phyloP scores from a whole-genome alignment of 2,113 vertebrate species.

The Dasyurus viverrinus region DNA sequence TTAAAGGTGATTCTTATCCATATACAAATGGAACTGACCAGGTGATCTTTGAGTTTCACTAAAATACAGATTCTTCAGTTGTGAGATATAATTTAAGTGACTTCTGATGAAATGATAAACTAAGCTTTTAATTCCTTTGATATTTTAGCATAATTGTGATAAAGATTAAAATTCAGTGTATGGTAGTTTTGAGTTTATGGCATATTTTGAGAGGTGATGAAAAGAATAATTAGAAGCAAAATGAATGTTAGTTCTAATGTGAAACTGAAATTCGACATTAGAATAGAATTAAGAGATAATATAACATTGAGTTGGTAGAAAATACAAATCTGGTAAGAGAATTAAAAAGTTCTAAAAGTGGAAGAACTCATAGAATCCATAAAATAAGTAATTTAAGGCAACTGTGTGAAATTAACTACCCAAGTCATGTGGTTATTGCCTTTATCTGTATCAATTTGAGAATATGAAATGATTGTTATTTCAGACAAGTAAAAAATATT shows the following conservation, averaged over 20 bases:
- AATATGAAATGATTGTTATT: neutral
- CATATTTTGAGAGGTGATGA: conserved; percentile 55
- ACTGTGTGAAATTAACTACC: neutral
- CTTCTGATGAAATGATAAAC: conserved; percentile 5
- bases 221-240: conserved; percentile 54
- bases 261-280: conserved; percentile 48
- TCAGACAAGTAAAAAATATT: conserved; percentile 30
- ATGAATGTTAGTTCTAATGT: conserved; percentile 54
- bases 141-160: conserved; percentile 40
- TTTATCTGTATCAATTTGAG: conserved; percentile 3
- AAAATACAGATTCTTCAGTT: neutral
- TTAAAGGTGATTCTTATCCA: neutral
- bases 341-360: conserved; percentile 13
- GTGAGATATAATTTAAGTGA: neutral
- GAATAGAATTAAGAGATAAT: conserved; percentile 33
- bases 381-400: conserved; percentile 31
- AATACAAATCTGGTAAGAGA: conserved; percentile 37
- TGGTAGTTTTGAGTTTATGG: conserved; percentile 50
- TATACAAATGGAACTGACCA: neutral
- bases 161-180: conserved; percentile 52
- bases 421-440: neutral
- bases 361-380: conserved; percentile 32
- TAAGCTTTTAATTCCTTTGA: conserved; percentile 41
- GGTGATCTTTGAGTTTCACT: neutral
- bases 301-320: conserved; percentile 10